phyloP scores from a whole-genome alignment of 2,888 invertebrate species.

The Drosophila cognata region DNA sequence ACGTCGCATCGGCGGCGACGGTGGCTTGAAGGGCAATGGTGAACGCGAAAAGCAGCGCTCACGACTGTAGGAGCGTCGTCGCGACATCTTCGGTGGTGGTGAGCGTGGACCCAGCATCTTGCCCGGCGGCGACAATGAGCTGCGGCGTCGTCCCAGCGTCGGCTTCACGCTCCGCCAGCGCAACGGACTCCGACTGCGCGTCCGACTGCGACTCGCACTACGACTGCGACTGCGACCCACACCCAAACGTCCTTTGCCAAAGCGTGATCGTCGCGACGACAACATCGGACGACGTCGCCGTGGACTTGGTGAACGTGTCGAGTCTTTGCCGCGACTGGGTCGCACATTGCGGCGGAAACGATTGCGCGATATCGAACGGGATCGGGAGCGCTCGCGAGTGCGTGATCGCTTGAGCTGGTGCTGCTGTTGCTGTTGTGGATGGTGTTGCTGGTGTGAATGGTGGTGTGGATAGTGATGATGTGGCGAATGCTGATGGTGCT shows the following conservation, averaged over 20 bases:
- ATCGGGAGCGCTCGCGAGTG: constrained; percentile 46
- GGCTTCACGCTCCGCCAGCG: constrained; percentile 57
- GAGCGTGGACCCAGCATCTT: constrained; percentile 68
- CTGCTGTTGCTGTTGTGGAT: background rate
- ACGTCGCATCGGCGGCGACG: constrained; percentile 83
- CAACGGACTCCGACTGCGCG: constrained; percentile 80
- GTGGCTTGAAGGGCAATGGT: constrained; percentile 83
- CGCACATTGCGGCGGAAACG: constrained; percentile 53
- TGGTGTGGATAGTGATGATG: constrained; percentile 5
- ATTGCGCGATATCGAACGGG: constrained; percentile 56
- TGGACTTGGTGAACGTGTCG: constrained; percentile 63
- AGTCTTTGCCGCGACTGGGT: constrained; percentile 44
- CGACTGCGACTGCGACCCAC: constrained; percentile 67
- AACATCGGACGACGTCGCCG: constrained; percentile 56
- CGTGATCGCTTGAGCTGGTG: constrained; percentile 42
- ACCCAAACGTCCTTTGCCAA: constrained; percentile 33
- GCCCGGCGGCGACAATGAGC: constrained; percentile 58
- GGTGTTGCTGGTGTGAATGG: constrained; percentile 18
- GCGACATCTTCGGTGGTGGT: constrained; percentile 61
- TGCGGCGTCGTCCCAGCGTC: constrained; percentile 54
- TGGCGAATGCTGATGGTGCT: constrained; percentile 12
- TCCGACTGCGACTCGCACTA: constrained; percentile 73
- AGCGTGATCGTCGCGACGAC: constrained; percentile 62
- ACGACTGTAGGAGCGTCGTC: constrained; percentile 77
- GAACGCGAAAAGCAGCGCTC: constrained; percentile 81